Base-by-base conservation (phyloP, 2,797 vertebrate species). In the Poliocrania exsul region DNA sequence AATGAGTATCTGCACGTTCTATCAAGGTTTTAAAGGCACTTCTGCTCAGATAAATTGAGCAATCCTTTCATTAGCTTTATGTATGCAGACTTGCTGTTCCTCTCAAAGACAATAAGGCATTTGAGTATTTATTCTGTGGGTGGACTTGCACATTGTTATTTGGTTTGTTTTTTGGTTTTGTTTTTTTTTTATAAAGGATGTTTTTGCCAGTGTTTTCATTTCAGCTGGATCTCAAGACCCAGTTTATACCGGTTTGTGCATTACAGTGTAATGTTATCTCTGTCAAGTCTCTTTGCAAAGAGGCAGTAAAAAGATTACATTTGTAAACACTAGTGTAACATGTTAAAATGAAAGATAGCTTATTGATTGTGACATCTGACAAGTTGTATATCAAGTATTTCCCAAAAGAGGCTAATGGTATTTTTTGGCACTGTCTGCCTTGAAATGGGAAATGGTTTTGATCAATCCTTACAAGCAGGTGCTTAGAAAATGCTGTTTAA, bases 41-140 rank as follows among this genome's bases (percentile, higher is more conserved):
- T 94, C 56, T 58, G 62, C 86, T 90, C 1, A 0, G 60, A 65
- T 58, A 81, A 91, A 90, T 57, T 29, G 37, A 86, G 31, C 66
- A 69, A 64, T 71, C 31, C 89, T 95, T 93, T 95, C 81, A 74
- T 93, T 89, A 85, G 53, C 35, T 35, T 54, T 88, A 18, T 65
- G 44, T 70, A 47, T 42, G 57, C 42, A 61, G 91, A 54, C 70
- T 74, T 82, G 75, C 77, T 77, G n/a, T 85, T 95, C 31, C 69
- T 80, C 82, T 86, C 65, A 49, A 61, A 90, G 86, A 78, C 84
- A 88, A 18, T 42, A 29, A 93, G 51, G 57, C 73, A 74, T 74
- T 44, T 64, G 42, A 69, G 38, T 85, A 53, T 81, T 93, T 95
- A 60, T 83, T 94, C 83, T 69, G 33, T 87, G 28, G 71, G 42